Evolutionary conservation across 2,888 invertebrate species (phyloP), one percentile per base, ranked within the genome.

Genomic region (Ommatoiulus sabulosus): DNA sequence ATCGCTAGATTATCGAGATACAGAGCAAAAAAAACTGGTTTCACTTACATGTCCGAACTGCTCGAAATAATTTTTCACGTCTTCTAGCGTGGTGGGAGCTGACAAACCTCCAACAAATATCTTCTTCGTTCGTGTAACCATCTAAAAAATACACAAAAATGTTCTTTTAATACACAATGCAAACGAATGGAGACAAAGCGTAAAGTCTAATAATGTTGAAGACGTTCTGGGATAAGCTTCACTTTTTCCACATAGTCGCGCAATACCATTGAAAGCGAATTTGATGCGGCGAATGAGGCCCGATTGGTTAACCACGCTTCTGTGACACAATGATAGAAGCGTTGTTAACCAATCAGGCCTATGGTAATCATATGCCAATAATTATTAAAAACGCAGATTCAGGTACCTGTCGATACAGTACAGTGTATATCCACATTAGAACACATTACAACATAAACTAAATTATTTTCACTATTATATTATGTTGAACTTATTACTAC

Each of bases 111-210:
- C 99, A 93, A 99, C 99, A 95, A 99, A 99, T 95, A 99, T 99
- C 95, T 99, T 99, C 96, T 99, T 99, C 95, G 99, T 99, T 95
- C 98, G 97, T 95, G 99, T 99, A 94, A 99, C 98, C 98, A 99
- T 98, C 99, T 99, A 96, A 95, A 91, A 92, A 93, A 92, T 89
- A 90, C 87, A 90, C 87, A 85, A 85, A 35, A 85, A 85, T n/a
- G 10, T 20, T 1, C 15, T 15, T 85, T 24, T 6, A 3, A 10
- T 8, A 24, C 72, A 72, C 20, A 10, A 63, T 52, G 52, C 8
- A 24, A 17, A 52, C 52, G 15, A 52, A 52, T 12, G 15, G 1
- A 52, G 10, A 52, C 4, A 52, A 52, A 8, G 10, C 24, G 72
- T 5, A n/a, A n/a, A 46, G 46, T 35, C 52, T 52, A 52, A 12